phyloP scores from a whole-genome alignment of 2,113 vertebrate genomes.

The Leptocoma aspasia region DNA sequence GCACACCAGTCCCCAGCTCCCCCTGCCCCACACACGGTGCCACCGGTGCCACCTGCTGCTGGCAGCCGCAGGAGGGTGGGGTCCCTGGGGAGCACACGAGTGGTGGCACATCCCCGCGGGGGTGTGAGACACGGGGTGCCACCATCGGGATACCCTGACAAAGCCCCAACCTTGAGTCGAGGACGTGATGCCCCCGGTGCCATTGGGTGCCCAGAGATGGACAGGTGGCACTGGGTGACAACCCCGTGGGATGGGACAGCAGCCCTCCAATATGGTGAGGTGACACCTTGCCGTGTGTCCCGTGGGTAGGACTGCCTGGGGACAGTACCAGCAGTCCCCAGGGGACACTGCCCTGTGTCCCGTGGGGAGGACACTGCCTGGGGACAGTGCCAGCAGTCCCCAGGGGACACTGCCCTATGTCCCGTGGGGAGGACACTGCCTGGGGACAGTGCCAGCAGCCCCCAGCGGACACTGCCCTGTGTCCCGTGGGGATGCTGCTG shows the following conservation, averaged over 20 bases:
- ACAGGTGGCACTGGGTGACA: not conserved
- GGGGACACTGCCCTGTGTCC: not conserved
- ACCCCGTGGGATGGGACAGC: not conserved
- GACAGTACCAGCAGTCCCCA: not conserved
- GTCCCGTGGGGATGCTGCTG: not conserved
- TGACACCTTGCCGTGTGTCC: not conserved
- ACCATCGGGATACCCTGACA: fast-evolving
- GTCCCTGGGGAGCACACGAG: not conserved
- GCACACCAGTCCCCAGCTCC: not conserved
- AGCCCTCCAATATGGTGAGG: not conserved
- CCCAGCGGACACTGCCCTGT: not conserved
- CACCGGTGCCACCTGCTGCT: not conserved
- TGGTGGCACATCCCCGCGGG: fast-evolving
- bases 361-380: not conserved
- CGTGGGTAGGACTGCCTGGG: not conserved
- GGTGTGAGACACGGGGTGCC: fast-evolving
- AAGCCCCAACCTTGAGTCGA: fast-evolving
- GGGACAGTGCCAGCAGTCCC: not conserved
- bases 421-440: not conserved
- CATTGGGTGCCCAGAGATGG: not conserved
- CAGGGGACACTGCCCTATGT: not conserved
- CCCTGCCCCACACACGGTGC: not conserved
- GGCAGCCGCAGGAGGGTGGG: not conserved
- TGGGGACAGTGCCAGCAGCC: not conserved
- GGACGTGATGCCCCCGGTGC: not conserved